These are phyloP conservation scores for Neomonachus schauinslandi DNA, from an alignment of 2,113 vertebrate genomes.

Conservation along the genomic window DNA sequence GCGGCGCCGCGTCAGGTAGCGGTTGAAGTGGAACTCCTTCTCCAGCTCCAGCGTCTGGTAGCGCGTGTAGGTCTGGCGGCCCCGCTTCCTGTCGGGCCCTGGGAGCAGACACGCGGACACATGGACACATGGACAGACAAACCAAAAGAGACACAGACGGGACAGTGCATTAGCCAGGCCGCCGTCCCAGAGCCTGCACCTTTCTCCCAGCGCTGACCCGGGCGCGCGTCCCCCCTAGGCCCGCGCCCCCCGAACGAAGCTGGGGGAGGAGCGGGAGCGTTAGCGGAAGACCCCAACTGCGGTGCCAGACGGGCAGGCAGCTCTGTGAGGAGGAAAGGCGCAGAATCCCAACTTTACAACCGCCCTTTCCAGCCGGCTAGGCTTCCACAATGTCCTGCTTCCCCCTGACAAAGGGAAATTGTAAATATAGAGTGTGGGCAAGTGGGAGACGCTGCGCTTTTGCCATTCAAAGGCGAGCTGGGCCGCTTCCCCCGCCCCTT, in stretches of 20 bases:
- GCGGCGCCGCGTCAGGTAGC: constrained; percentile 93
- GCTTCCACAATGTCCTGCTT: constrained; percentile 83
- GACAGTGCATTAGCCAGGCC: constrained; percentile 25
- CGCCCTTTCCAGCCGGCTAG: constrained; percentile 80
- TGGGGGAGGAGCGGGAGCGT: constrained; percentile 48
- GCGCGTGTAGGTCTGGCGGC: constrained; percentile 94
- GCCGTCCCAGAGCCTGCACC: neutral
- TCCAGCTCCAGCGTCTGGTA: constrained; percentile 96
- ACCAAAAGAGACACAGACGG: neutral
- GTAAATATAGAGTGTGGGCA: constrained; percentile 75
- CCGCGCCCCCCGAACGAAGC: neutral
- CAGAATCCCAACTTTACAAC: constrained; percentile 68
- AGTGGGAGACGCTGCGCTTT: constrained; percentile 55
- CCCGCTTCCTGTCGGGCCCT: constrained; percentile 93
- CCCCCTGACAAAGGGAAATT: constrained; percentile 82
- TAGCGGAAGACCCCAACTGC: neutral
- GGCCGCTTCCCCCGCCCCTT: neutral
- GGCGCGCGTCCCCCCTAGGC: neutral
- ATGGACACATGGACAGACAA: constrained; percentile 19
- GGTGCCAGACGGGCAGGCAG: neutral
- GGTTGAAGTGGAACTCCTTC: constrained; percentile 96
- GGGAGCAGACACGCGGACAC: constrained; percentile 62
- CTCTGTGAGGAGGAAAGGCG: neutral
- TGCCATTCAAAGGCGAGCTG: constrained; percentile 62
- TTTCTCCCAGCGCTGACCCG: neutral